Evolutionary conservation across 2,113 vertebrate genomes (phyloP).

Genomic region (Mobula hypostoma): DNA sequence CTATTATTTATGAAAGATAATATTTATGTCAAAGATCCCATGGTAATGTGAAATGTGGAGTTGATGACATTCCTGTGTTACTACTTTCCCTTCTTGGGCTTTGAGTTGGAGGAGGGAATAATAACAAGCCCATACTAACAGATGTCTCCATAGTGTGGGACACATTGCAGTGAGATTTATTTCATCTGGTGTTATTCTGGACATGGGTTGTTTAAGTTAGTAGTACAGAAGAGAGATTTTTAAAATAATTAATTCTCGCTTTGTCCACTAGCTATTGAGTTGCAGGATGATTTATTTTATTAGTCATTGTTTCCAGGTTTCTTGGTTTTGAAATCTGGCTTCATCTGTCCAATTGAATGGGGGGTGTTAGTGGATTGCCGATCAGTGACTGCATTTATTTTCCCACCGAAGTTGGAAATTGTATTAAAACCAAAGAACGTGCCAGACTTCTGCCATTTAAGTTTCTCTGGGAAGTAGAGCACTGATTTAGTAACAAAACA

Average conservation of each 20-base stretch:
- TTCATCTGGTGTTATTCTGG: background rate
- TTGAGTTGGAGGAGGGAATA: background rate
- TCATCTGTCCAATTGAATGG: background rate
- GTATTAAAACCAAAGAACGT: background rate
- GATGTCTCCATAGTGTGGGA: background rate
- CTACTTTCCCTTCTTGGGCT: background rate
- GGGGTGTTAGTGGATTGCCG: background rate
- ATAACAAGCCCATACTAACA: background rate
- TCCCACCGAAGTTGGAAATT: constrained; percentile 1
- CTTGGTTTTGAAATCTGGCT: background rate
- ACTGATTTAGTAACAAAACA: background rate
- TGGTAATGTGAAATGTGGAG: background rate
- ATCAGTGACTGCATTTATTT: constrained; percentile 26
- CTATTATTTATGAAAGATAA: background rate
- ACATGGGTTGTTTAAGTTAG: background rate
- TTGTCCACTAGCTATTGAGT: background rate
- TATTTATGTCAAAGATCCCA: background rate
- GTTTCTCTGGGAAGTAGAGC: constrained; percentile 10
- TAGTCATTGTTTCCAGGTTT: background rate
- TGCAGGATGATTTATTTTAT: background rate
- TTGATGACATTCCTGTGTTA: background rate
- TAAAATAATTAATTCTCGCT: background rate
- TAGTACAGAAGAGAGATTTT: background rate
- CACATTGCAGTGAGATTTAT: background rate
- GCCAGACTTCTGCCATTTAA: constrained; percentile 22